Evolutionary conservation across 1,140 invertebrate species (phyloP), one percentile per base, ranked within the genome.

Genomic region (Pteromalus puparum): DNA sequence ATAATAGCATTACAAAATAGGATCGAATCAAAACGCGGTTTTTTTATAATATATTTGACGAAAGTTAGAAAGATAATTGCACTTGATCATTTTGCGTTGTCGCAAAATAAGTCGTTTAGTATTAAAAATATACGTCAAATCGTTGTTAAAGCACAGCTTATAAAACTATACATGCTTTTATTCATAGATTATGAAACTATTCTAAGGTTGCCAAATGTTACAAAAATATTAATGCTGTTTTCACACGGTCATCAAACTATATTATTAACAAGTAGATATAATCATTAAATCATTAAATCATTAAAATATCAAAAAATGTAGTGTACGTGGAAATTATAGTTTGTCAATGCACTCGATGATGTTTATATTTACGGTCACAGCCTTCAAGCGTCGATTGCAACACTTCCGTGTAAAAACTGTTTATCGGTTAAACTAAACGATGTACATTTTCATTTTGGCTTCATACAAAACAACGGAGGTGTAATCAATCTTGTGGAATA

Each of bases 311-410:
- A 70, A 70, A 15, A 82, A 9, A 24, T 38, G 70, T 38, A 65
- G 24, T 28, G 65, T 34, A 76, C 42, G 5, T 65, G 26, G 21
- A 82, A 75, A 4, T 34, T 42, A 61, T 9, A 53, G 1, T 78
- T 48, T 70, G n/a, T 26, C 9, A 28, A 21, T 74, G 15, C 9
- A 75, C 38, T 18, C 13, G 21, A 70, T 28, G n/a, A 70, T 28
- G 15, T 72, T 72, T 30, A 46, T 77, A 83, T 77, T 78, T 83
- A 83, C 38, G 78, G 24, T 83, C 61, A 78, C 76, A 78, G 42
- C 61, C 53, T 42, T 61, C 13, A 34, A 68, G 38, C 1, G 24
- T 72, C 12, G 15, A 78, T 78, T 53, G 73, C 42, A 83, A 21
- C 42, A 67, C 21, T 68, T 21, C 28, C 38, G 13, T 42, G 7